A percentile compares a stretch with the other conserved stretches of the same genome.
These are phyloP conservation scores for Lepidurus packardi DNA, from an alignment of 1,140 invertebrate species.

Conservation along the genomic window DNA sequence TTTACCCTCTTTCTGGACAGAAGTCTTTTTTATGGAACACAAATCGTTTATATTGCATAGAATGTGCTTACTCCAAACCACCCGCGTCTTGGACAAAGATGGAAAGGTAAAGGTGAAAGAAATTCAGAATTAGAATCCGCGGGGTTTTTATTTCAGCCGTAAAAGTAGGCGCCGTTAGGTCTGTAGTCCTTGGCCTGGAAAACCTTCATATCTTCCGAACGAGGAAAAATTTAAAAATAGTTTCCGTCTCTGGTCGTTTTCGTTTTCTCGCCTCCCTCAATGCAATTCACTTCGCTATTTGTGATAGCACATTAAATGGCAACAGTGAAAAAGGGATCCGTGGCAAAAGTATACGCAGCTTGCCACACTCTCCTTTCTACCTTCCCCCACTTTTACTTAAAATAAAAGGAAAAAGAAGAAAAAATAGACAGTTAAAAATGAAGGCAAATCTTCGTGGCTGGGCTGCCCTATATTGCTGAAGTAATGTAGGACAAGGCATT, in stretches of 20 bases:
- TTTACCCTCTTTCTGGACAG: neutral
- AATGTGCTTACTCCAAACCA: no score
- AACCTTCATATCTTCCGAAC: constrained; percentile 3
- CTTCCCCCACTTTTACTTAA: neutral
- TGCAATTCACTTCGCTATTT: constrained; percentile 10
- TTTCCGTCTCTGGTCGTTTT: constrained; percentile 12
- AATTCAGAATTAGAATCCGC: neutral
- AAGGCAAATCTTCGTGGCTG: neutral
- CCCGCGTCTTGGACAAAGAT: no score
- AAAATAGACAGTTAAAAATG: neutral
- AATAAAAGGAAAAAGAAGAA: neutral
- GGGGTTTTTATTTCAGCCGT: neutral
- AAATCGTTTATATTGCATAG: no score
- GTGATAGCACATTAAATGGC: constrained; percentile 7
- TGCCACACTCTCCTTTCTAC: neutral
- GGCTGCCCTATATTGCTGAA: neutral
- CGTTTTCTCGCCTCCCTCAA: constrained; percentile 13
- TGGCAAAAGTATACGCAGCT: neutral
- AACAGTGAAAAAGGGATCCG: neutral
- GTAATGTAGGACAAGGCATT: constrained; percentile 19
- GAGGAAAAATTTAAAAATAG: constrained; percentile 7
- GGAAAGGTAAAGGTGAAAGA: no score
- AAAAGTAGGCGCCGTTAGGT: constrained; percentile 21
- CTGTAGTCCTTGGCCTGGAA: constrained; percentile 17
- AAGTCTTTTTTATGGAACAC: no score